phyloP scores from a whole-genome alignment of 2,888 invertebrate genomes.

The Drosophila antonietae region DNA sequence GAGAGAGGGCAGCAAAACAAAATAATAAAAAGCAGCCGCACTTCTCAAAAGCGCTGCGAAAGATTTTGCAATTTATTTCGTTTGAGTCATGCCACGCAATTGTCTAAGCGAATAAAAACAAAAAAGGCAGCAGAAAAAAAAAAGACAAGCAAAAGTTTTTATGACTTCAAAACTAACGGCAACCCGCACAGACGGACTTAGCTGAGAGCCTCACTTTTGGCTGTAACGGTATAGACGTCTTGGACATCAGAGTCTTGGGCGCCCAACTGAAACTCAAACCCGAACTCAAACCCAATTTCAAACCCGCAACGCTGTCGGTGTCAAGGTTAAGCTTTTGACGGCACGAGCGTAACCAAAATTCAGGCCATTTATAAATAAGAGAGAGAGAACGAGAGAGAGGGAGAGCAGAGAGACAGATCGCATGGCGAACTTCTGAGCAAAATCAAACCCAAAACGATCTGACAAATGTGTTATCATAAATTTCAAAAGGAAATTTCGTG shows the following conservation, averaged over 20 bases:
- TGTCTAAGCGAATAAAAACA: conserved; percentile 47
- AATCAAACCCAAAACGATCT: conserved; percentile 18
- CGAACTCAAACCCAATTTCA: conserved; percentile 8
- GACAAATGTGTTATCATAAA: conserved; percentile 69
- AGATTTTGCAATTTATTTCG: conserved; percentile 79
- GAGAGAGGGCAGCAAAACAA: conserved; percentile 36
- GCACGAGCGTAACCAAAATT: conserved; percentile 71
- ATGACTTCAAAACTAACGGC: conserved; percentile 68
- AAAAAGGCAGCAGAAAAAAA: conserved; percentile 7
- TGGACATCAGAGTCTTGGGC: conserved; percentile 11
- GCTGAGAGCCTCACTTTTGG: conserved; percentile 53
- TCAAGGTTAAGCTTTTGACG: conserved; percentile 73
- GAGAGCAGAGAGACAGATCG: not conserved
- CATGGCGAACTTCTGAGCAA: not conserved
- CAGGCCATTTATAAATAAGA: conserved; percentile 54
- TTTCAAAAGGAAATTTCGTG: conserved; percentile 64
- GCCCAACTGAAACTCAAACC: conserved; percentile 7
- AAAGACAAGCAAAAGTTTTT: conserved; percentile 40
- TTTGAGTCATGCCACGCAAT: conserved; percentile 74
- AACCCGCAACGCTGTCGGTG: conserved; percentile 50
- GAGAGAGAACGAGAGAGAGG: not conserved
- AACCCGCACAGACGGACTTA: conserved; percentile 29
- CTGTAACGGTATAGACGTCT: conserved; percentile 46
- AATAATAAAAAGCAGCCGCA: conserved; percentile 72
- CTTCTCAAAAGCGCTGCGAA: conserved; percentile 63